Evolutionary conservation across 2,113 vertebrate species (phyloP), one percentile per base, ranked within the genome.

Genomic region (Gopherus evgoodei): DNA sequence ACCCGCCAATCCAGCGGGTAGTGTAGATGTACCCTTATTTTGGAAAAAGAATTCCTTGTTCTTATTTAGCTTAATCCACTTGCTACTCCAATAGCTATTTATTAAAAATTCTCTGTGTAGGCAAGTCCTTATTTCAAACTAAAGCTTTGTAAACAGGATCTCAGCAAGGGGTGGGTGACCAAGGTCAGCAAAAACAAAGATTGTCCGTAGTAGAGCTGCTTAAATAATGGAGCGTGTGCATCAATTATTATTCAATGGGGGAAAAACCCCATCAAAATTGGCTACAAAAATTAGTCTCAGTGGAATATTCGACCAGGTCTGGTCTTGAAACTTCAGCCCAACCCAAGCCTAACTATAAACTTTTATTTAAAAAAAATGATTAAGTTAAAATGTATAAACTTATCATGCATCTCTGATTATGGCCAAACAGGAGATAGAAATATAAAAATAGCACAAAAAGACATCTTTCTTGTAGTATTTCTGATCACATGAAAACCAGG

Each of bases 401-500:
- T 83, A 93, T n/a, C 31, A 88, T 88, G 24, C 56, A 85, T 19
- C 56, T 93, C 86, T 1, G 0, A 84, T 84, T 93, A 90, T 86
- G 81, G 87, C 79, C 78, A 42, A 54, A 53, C 21, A 29, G 80
- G 78, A 94, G 93, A 54, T 47, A 88, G 79, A 92, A 96, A 84
- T 76, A 88, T 81, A 53, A 35, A 96, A 96, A 93, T 83, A 94
- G 62, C 90, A 93, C 1, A 2, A 81, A 93, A 88, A 91, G 83
- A 52, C 10, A 8, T 89, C 27, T 76, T 76, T 76, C 72, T 76
- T 76, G 42, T 27, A 76, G 3, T 93, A 95, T 82, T 95, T 92
- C 75, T 97, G 86, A 81, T 94, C 93, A 87, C 87, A 90, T 79
- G 75, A 96, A 95, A 96, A 97, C 85, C 93, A 88, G 75, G 76